Base-by-base conservation (phyloP, 1,140 invertebrate species). In the Eubasilissa regina region DNA sequence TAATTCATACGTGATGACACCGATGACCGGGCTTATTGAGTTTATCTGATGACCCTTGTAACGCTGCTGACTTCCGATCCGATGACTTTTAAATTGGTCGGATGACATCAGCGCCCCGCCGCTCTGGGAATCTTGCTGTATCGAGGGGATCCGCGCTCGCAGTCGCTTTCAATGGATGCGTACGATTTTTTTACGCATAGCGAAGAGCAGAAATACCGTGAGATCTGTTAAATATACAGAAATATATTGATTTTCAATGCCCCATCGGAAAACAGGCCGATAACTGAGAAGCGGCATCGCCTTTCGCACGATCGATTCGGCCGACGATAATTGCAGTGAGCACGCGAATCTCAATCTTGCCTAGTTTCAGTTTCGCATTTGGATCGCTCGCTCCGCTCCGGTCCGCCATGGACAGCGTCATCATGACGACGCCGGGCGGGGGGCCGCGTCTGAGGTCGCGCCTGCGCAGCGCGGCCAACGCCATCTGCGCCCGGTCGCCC, bases 381-480 rank as follows among this genome's bases (percentile, higher is more conserved):
- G 17, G 17, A 17, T 11, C 3, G 1, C 55, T 58, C 21, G n/a
- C 21, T 7, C n/a, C 12, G n/a, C 9, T n/a, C 25, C 25, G 35
- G 21, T 12, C 3, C 73, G 86, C 83, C 77, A 89, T 90, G 89
- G 89, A 90, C 84, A 87, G 88, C 85, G 88, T 87, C 70, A 84
- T 89, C 45, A 83, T 89, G 78, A 87, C 77, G 9, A 55, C 75
- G 85, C 84, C 85, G 86, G 86, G 85, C 78, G 87, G 85, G 74
- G 74, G 80, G 17, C 86, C 84, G 64, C 86, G 86, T 84, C 87
- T 89, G 79, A 84, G 87, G 72, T 85, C 86, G 25, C 87, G 88
- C 80, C 81, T 88, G 79, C 88, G 88, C 83, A 89, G 88, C 85
- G 88, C 87, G 25, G 87, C 87, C 7, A 89, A 85, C 78, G 85